phyloP scores from a whole-genome alignment of 2,888 invertebrate genomes.

The Perizoma affinitatum region DNA sequence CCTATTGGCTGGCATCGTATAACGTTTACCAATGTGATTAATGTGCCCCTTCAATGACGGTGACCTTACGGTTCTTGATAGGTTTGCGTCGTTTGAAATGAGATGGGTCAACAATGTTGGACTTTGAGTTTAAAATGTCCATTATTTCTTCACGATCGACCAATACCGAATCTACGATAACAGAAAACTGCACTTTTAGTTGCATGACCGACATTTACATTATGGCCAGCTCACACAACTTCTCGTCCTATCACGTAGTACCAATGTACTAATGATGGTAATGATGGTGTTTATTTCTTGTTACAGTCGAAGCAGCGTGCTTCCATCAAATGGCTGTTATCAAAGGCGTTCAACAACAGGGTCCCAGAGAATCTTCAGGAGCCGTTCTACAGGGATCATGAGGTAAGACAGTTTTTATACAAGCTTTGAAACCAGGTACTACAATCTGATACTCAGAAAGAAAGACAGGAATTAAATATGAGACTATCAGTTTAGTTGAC shows the following conservation, averaged over 20 bases:
- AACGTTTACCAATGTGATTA: conserved; percentile 38
- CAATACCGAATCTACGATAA: neutral
- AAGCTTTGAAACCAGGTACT: conserved; percentile 22
- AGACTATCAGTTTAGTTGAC: neutral
- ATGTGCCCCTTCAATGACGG: conserved; percentile 18
- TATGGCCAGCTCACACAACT: too few relatives aligned
- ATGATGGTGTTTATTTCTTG: conserved; percentile 48
- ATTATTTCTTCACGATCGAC: conserved; percentile 1
- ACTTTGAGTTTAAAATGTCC: neutral
- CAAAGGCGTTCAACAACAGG: conserved; percentile 97
- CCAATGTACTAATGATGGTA: neutral
- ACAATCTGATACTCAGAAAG: neutral
- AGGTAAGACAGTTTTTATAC: conserved; percentile 83
- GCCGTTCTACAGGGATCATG: conserved; percentile 97
- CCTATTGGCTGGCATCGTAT: conserved; percentile 2
- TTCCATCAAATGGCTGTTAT: conserved; percentile 97
- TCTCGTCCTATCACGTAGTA: too few relatives aligned
- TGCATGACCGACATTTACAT: too few relatives aligned
- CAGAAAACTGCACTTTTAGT: neutral
- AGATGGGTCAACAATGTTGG: conserved; percentile 9
- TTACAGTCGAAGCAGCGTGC: conserved; percentile 98
- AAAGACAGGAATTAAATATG: neutral
- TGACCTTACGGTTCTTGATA: conserved; percentile 20
- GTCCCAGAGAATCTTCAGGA: conserved; percentile 96
- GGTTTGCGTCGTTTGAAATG: conserved; percentile 26